Evolutionary conservation across 2,888 invertebrate genomes (phyloP).

Genomic region (Crioceris asparagi): DNA sequence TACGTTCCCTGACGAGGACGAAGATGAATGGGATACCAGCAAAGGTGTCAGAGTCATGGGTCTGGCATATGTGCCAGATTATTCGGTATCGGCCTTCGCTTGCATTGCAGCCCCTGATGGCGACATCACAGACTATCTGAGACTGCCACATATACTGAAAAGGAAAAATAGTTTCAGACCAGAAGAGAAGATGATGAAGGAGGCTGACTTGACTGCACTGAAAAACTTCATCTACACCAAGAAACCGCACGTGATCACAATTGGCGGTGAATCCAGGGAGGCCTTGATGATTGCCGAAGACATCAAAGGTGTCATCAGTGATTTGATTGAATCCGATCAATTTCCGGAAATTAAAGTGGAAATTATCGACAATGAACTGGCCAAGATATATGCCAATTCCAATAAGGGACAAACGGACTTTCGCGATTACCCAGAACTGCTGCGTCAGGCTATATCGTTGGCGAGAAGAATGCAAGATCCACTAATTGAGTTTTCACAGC

Average conservation of each 20-base stretch:
- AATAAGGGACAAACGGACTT: constrained; percentile 77
- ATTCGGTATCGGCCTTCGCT: constrained; percentile 75
- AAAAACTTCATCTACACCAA: constrained; percentile 80
- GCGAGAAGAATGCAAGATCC: constrained; percentile 93
- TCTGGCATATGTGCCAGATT: constrained; percentile 78
- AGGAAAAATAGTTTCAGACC: constrained; percentile 62
- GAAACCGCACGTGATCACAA: constrained; percentile 80
- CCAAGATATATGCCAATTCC: constrained; percentile 86
- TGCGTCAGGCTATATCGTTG: constrained; percentile 87
- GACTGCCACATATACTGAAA: constrained; percentile 77
- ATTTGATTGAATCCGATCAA: constrained; percentile 72
- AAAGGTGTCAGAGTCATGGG: constrained; percentile 81
- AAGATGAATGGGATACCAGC: constrained; percentile 82
- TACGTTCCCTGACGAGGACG: constrained; percentile 68
- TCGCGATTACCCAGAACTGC: constrained; percentile 81
- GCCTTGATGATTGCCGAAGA: constrained; percentile 73
- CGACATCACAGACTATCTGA: constrained; percentile 82
- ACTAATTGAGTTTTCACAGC: constrained; percentile 87
- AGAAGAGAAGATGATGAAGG: constrained; percentile 52
- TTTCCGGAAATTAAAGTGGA: constrained; percentile 82
- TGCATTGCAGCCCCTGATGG: constrained; percentile 82
- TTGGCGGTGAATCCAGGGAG: constrained; percentile 81
- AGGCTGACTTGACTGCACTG: constrained; percentile 52
- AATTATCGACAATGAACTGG: constrained; percentile 87
- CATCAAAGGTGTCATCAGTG: constrained; percentile 60